Base-by-base conservation (phyloP, 2,888 invertebrate genomes). In the Cyclophora albipunctata region DNA sequence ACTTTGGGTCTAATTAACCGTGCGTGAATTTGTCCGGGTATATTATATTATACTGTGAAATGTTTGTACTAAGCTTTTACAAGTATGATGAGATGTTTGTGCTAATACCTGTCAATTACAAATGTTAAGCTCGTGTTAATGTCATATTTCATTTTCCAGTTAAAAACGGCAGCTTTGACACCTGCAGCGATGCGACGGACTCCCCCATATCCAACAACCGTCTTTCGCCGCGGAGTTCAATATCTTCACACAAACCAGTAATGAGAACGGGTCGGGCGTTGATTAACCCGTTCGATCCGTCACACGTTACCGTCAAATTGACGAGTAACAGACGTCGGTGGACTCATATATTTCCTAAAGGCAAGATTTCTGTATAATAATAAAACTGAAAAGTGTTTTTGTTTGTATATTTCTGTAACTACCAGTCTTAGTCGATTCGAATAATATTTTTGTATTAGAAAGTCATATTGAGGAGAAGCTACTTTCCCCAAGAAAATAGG, bases 301-400 rank as follows among this genome's bases (percentile, higher is more conserved):
- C 98, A 0, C 96, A 98, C 74, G 97, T 99, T 50, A 97, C 97
- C 40, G 97, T 98, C 60, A 98, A 98, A 80, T 86, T 98, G 45
- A 98, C 98, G 0, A 98, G 98, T 48, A 98, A 98, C 78, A 90
- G 98, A 46, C 89, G 98, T 40, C 91, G 99, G 51, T 99, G 99
- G 99, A 98, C 98, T 0, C 99, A 99, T 79, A 98, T 98, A 67
- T 99, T 99, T 80, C 99, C 99, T 2, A 96, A 96, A 90, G 94
- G 94, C 92, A 64, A 58, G 47, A 40, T 3, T 7, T 20, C 41
- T 40, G 3, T 20, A 20, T 20, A 20, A 20, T 20, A 20, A 20
- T 20, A 20, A 20, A 20, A 20, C 20, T 20, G 20, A 20, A 20
- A 20, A 20, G 20, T 20, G 20, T 20, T 20, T 20, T 20, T 20